Percentiles rank a stretch among this genome's conserved stretches.
Conservation (phyloP, 2,113 vertebrate genomes). For the Psettodes erumei region DNA sequence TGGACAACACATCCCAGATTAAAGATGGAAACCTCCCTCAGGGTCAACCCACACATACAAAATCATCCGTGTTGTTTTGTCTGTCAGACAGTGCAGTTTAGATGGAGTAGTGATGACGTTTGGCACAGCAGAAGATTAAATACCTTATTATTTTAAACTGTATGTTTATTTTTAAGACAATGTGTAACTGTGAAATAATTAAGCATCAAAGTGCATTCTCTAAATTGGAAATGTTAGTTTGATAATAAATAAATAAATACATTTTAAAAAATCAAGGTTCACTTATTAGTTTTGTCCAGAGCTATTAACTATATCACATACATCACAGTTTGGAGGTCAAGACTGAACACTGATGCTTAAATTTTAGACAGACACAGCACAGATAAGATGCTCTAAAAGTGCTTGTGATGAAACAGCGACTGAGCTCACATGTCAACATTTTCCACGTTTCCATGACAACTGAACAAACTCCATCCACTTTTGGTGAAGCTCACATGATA, state of each 20-base stretch:
- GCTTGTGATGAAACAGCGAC: too few relatives aligned
- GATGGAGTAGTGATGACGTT: not conserved
- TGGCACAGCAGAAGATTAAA: not conserved
- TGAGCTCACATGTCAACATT: not conserved
- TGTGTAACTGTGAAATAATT: too few relatives aligned
- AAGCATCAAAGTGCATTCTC: not conserved
- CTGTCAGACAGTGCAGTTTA: not conserved
- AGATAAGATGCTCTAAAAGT: too few relatives aligned
- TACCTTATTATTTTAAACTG: not conserved
- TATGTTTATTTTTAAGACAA: not conserved
- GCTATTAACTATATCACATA: not conserved
- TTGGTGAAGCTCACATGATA: too few relatives aligned
- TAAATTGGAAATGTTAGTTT: not conserved
- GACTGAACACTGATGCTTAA: not conserved
- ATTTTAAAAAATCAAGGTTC: too few relatives aligned
- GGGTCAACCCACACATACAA: constrained; percentile 13
- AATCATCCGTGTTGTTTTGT: constrained; percentile 6
- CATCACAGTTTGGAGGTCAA: not conserved
- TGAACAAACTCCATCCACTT: too few relatives aligned
- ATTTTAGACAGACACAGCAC: not conserved
- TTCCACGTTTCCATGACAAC: not conserved
- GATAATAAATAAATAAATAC: too few relatives aligned
- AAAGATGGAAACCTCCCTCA: constrained; percentile 21
- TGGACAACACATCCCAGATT: constrained; percentile 30
- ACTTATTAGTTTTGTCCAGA: too few relatives aligned